A percentile compares a stretch with the other conserved stretches of the same genome.
These are phyloP conservation scores for Strigops habroptila DNA, from an alignment of 2,113 vertebrate species.

Conservation along the genomic window DNA sequence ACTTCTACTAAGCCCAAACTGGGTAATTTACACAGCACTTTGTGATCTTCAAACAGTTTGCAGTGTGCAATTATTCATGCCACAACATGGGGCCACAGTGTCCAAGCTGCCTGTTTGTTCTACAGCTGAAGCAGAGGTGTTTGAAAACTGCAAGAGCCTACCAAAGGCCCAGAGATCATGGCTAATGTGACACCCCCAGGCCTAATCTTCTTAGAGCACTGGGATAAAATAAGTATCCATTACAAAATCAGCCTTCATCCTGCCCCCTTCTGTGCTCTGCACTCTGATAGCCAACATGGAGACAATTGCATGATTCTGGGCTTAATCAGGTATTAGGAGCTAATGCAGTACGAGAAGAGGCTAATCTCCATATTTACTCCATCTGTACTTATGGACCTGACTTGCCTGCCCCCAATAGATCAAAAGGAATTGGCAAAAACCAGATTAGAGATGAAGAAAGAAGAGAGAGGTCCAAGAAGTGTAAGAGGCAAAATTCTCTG, in stretches of 20 bases:
- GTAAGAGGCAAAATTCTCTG: constrained; percentile 78
- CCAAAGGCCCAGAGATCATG: constrained; percentile 89
- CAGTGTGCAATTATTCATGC: constrained; percentile 83
- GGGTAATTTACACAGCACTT: constrained; percentile 80
- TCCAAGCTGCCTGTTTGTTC: constrained; percentile 84
- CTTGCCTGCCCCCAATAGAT: constrained; percentile 84
- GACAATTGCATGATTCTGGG: constrained; percentile 91
- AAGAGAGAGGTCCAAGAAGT: constrained; percentile 63
- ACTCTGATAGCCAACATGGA: constrained; percentile 87
- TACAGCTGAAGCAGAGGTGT: constrained; percentile 79
- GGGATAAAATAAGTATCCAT: constrained; percentile 99
- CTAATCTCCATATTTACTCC: constrained; percentile 98
- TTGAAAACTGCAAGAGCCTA: constrained; percentile 86
- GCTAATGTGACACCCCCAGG: constrained; percentile 96
- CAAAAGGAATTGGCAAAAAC: constrained; percentile 92
- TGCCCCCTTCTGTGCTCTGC: constrained; percentile 82
- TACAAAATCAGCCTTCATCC: constrained; percentile 95
- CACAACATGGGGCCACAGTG: constrained; percentile 77
- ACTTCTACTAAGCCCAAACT: constrained; percentile 74
- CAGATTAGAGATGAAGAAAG: constrained; percentile 87
- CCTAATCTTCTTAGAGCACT: constrained; percentile 98
- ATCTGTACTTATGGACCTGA: constrained; percentile 89
- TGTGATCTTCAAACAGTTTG: constrained; percentile 80
- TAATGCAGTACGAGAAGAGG: constrained; percentile 87
- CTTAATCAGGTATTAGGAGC: constrained; percentile 98